Percentiles rank a stretch among this genome's conserved stretches.
These are phyloP conservation scores for Theonella swinhoei DNA, from an alignment of 37 sponge, comb jelly and placozoan species.

Conservation along the genomic window DNA sequence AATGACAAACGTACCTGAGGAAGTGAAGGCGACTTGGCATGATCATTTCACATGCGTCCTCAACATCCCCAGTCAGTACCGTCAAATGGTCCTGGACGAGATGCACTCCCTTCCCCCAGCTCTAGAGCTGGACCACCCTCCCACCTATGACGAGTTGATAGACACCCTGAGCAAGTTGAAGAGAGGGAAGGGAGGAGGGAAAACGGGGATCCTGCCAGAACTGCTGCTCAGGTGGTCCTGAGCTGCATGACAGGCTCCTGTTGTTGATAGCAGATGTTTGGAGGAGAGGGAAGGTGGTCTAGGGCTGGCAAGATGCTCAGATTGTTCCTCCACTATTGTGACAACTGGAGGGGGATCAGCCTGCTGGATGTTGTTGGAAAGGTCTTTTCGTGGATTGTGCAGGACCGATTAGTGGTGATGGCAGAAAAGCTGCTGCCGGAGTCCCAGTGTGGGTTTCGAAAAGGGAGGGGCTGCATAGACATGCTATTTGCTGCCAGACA, in stretches of 20 bases:
- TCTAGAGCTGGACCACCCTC: constrained; percentile 28
- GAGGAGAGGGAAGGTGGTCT: constrained; percentile 22
- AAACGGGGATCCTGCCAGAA: constrained; percentile 35
- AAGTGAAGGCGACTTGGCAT: constrained; percentile 13
- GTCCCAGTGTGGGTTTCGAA: constrained; percentile 45
- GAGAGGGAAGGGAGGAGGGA: constrained; percentile 33
- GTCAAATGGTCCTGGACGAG: not conserved
- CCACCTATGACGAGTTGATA: constrained; percentile 26
- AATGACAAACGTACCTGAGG: constrained; percentile 10
- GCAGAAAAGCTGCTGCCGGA: constrained; percentile 42
- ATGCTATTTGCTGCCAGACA: constrained; percentile 43
- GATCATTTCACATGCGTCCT: constrained; percentile 12
- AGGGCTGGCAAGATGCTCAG: constrained; percentile 37
- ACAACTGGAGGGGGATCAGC: no score
- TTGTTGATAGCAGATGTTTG: constrained; percentile 30
- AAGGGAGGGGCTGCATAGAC: constrained; percentile 27
- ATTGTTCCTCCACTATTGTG: constrained; percentile 26
- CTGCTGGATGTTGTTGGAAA: no score
- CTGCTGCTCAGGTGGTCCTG: constrained; percentile 30
- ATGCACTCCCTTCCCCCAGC: constrained; percentile 5
- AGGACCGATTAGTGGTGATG: constrained; percentile 31
- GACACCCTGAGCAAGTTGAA: constrained; percentile 24
- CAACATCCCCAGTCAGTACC: constrained; percentile 13
- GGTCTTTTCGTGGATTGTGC: constrained; percentile 44
- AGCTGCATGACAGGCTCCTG: constrained; percentile 26